Evolutionary conservation across 2,113 vertebrate species (phyloP).

Genomic region (Esox niger): DNA sequence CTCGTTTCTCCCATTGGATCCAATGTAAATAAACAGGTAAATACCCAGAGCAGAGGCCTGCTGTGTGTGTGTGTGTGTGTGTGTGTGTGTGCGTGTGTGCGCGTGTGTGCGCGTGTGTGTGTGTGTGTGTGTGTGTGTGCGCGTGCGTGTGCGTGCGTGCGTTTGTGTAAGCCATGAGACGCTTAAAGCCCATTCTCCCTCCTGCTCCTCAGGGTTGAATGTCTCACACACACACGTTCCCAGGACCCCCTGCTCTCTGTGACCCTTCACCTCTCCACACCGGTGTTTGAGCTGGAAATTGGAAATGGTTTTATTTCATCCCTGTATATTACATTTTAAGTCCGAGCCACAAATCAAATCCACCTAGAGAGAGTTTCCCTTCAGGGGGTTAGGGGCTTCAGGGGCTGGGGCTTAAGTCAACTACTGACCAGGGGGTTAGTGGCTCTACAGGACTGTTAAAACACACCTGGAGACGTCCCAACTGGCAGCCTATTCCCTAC

Average conservation of each 20-base stretch:
- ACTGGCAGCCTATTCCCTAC: no score
- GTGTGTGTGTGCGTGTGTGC: conserved; percentile 11
- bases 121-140: no score
- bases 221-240: conserved; percentile 23
- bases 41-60: conserved; percentile 38
- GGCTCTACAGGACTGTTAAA: conserved; percentile 18
- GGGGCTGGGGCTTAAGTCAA: conserved; percentile 18
- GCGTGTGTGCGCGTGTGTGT: no score
- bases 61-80: conserved; percentile 13
- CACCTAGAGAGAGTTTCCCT: conserved; percentile 18
- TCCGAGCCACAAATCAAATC: conserved; percentile 32
- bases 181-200: conserved; percentile 29
- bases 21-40: conserved; percentile 57
- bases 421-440: conserved; percentile 16
- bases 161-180: conserved; percentile 1
- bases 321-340: conserved; percentile 22
- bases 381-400: no score
- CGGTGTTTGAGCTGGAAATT: conserved; percentile 23
- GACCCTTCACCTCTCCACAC: neutral
- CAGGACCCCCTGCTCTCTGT: conserved; percentile 20
- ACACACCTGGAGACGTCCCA: neutral
- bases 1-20: conserved; percentile 44
- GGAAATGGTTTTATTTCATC: conserved; percentile 25
- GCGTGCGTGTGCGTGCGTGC: no score
- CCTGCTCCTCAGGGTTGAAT: conserved; percentile 43